Evolutionary conservation across 2,113 vertebrate species (phyloP), one percentile per base, ranked within the genome.

Genomic region (Ophthalmolycus amberensis): DNA sequence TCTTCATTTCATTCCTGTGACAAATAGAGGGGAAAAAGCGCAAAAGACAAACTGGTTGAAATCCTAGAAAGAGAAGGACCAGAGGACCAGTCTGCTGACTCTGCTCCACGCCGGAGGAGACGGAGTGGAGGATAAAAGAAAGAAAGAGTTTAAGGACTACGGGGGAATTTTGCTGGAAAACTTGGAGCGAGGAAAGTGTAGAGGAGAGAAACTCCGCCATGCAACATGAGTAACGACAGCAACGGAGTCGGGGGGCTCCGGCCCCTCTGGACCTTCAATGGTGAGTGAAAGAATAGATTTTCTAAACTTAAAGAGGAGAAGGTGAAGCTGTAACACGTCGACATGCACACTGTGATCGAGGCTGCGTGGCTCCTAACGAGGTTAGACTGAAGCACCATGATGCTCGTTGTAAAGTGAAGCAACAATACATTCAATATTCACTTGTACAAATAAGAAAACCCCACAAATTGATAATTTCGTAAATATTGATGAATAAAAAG

Each of bases 181-280:
- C 75, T 85, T 83, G 83, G 37, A 50, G 42, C 37, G 32, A 34
- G 34, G 9, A 71, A 58, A 32, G 75, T 25, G 60, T 15, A 50
- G 32, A 50, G 77, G 38, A 16, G 65, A 34, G 34, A 5, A 34
- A 34, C 25, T 64, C 46, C 71, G 59, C 44, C 73, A 89, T 88
- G 90, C 89, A 90, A 75, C 79, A 93, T 93, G 91, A 90, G 84
- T 89, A 86, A 93, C 77, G 81, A 77, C 78, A 90, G 80, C 34
- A 71, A 54, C 74, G 90, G 88, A 86, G 65, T 25, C 46, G 83
- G 60, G 46, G 89, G 78, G 77, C 69, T 87, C 4, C 80, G 83
- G 81, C 79, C 89, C 44, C 68, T 73, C 67, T 93, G 89, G 91
- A 91, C 80, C 89, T 88, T 82, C 67, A 91, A n/a, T 5, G 91